Conservation (phyloP, 2,888 invertebrate species). For the Timandra comae region DNA sequence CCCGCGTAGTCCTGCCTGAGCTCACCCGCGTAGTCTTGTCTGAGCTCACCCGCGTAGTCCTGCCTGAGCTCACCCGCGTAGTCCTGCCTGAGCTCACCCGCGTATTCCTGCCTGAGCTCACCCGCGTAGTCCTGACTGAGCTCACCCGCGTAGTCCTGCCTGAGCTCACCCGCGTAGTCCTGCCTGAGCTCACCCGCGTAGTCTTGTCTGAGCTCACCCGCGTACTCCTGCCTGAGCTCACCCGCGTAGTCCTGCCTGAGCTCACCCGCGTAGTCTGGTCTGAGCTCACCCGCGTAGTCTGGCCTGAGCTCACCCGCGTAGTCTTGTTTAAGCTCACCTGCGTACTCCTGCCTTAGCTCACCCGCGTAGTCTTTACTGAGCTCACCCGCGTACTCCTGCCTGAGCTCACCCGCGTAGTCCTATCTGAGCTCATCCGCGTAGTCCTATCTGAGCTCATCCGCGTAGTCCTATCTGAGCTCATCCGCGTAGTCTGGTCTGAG, state of each 20-base stretch:
- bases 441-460: no score
- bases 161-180: no score
- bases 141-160: no score
- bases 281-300: background rate
- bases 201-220: no score
- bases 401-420: background rate
- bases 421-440: background rate
- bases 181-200: background rate
- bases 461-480: no score
- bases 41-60: no score
- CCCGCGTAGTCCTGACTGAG: background rate
- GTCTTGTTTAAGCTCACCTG: background rate
- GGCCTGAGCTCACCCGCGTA: background rate
- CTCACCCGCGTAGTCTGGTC: no score
- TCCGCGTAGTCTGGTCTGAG: no score
- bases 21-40: background rate
- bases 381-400: background rate
- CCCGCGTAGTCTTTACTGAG: no score
- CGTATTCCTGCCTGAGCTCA: background rate
- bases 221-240: background rate
- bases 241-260: background rate
- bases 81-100: no score
- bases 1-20: background rate
- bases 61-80: background rate
- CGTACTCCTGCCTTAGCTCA: no score